These are phyloP conservation scores for Eupithecia pulchellata DNA, from an alignment of 2,888 invertebrate genomes.

Conservation along the genomic window DNA sequence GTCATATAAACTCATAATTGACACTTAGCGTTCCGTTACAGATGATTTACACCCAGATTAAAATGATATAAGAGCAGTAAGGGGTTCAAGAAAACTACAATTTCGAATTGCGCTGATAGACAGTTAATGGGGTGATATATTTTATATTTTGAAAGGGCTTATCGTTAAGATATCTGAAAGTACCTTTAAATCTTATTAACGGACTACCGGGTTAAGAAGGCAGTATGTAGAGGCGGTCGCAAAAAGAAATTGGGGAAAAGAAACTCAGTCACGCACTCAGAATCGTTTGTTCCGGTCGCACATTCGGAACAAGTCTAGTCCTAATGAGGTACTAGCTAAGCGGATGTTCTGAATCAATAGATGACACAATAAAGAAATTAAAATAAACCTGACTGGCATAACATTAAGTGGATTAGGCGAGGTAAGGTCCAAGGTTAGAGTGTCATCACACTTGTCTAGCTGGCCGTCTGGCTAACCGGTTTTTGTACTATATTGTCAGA, in stretches of 20 bases:
- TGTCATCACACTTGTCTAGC: slow-evolving; percentile 32
- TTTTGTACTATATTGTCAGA: not conserved
- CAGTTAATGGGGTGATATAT: slow-evolving; percentile 27
- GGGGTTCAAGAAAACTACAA: slow-evolving; percentile 22
- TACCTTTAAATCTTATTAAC: slow-evolving; percentile 8
- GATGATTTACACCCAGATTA: slow-evolving; percentile 40
- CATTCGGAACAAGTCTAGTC: not conserved
- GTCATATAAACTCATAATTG: slow-evolving; percentile 39
- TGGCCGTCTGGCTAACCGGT: slow-evolving; percentile 30
- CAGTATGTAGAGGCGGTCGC: slow-evolving; percentile 3
- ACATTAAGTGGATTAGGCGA: slow-evolving; percentile 11
- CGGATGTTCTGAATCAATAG: slow-evolving; percentile 28
- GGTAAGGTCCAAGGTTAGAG: slow-evolving; percentile 35
- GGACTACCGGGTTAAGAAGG: slow-evolving; percentile 5
- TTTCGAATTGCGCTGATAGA: slow-evolving; percentile 29
- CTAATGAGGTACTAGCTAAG: slow-evolving; percentile 20
- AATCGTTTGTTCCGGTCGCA: not conserved
- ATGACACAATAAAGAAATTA: slow-evolving; percentile 23
- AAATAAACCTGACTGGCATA: slow-evolving; percentile 19
- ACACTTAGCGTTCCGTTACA: slow-evolving; percentile 39
- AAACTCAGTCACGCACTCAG: not conserved
- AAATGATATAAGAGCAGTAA: slow-evolving; percentile 26
- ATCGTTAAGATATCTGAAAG: slow-evolving; percentile 8
- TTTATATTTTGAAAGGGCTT: slow-evolving; percentile 16
- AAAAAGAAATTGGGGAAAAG: slow-evolving; percentile 9